phyloP scores from a whole-genome alignment of 2,113 vertebrate genomes.

The Mugil cephalus region DNA sequence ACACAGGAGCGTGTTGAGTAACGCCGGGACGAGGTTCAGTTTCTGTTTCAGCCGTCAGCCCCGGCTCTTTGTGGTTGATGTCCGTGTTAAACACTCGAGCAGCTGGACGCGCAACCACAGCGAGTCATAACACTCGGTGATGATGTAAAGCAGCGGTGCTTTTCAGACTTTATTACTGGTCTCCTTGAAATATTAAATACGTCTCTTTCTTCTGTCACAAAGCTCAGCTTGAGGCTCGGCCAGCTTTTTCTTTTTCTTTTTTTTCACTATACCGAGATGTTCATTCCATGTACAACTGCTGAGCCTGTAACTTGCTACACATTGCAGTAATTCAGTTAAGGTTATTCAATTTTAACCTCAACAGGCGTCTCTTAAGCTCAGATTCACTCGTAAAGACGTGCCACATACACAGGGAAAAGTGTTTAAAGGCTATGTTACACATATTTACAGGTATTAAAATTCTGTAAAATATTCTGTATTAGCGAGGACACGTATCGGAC shows the following conservation, averaged over 20 bases:
- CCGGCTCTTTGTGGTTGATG: conserved; percentile 48
- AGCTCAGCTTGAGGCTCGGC: neutral
- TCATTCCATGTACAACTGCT: neutral
- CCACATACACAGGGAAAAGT: too few relatives aligned
- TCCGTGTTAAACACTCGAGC: conserved; percentile 68
- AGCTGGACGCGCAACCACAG: conserved; percentile 56
- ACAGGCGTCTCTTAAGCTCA: neutral
- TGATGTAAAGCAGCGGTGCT: conserved; percentile 35
- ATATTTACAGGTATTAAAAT: too few relatives aligned
- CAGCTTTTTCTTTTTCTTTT: conserved; percentile 15
- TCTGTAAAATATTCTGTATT: too few relatives aligned
- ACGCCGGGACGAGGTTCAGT: conserved; percentile 38
- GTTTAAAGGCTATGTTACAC: too few relatives aligned
- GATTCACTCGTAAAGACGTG: neutral
- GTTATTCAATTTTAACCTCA: neutral
- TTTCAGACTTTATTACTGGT: conserved; percentile 46
- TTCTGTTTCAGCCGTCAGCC: conserved; percentile 50
- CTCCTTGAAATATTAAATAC: conserved; percentile 42
- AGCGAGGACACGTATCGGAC: too few relatives aligned
- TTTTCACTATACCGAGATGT: conserved; percentile 3
- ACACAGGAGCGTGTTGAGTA: conserved; percentile 23
- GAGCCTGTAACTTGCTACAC: neutral
- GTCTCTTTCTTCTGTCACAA: conserved; percentile 22
- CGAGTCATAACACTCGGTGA: conserved; percentile 45
- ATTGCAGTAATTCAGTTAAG: neutral